Percentiles rank a stretch among this genome's conserved stretches.
These are phyloP conservation scores for Rhinoraja longicauda DNA, from an alignment of 2,797 vertebrate species.

Conservation along the genomic window DNA sequence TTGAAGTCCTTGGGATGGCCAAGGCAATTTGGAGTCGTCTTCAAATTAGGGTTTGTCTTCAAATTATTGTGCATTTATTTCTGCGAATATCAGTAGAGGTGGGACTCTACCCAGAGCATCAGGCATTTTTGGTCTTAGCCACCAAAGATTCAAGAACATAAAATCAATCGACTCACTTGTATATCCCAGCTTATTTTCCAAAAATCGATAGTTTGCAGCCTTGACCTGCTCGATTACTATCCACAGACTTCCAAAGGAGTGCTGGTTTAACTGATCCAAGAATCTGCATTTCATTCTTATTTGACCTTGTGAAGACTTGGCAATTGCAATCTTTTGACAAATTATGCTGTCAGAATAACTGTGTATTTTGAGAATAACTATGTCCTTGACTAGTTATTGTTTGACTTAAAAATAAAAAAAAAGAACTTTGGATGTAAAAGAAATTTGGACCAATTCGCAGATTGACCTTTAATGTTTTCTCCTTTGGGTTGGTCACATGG, in stretches of 20 bases:
- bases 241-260: not conserved
- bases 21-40: too few relatives aligned
- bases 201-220: too few relatives aligned
- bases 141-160: not conserved
- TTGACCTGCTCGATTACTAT: too few relatives aligned
- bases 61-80: not conserved
- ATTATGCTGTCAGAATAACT: not conserved
- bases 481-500: not conserved
- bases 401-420: not conserved
- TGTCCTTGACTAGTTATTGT: not conserved
- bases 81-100: not conserved
- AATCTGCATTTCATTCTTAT: not conserved
- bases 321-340: not conserved
- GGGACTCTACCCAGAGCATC: not conserved
- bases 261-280: not conserved
- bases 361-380: not conserved
- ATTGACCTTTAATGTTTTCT: not conserved
- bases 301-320: not conserved
- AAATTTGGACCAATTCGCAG: not conserved
- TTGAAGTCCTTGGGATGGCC: too few relatives aligned
- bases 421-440: not conserved
- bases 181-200: not conserved
- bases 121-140: not conserved
- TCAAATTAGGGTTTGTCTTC: not conserved
- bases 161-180: not conserved